A percentile compares a stretch with the other conserved stretches of the same genome.
Conservation (phyloP, 2,888 invertebrate genomes). For the Nomada flava region DNA sequence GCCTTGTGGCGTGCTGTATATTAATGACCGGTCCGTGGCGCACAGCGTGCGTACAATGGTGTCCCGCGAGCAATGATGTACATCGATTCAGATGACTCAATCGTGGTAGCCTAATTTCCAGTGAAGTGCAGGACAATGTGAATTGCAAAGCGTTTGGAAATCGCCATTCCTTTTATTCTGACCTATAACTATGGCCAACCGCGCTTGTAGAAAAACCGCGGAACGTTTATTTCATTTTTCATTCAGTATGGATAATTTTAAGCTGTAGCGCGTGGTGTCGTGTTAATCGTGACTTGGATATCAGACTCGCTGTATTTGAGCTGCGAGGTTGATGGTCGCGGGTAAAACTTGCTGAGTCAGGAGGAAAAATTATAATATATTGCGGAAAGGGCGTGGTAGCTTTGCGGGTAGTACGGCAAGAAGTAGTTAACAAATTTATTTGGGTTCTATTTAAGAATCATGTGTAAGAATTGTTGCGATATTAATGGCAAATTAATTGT, state of each 20-base stretch:
- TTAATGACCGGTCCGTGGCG: slow-evolving; percentile 64
- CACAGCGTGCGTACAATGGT: slow-evolving; percentile 67
- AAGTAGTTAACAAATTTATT: too few species aligned
- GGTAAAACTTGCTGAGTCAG: background rate
- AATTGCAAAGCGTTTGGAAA: slow-evolving; percentile 11
- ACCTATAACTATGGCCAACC: too few species aligned
- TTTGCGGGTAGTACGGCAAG: background rate
- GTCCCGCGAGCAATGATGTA: slow-evolving; percentile 70
- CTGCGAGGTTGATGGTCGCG: background rate
- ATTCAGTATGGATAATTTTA: background rate
- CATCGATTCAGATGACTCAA: slow-evolving; percentile 79
- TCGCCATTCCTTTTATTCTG: too few species aligned
- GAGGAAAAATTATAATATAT: background rate
- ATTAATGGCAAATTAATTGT: too few species aligned
- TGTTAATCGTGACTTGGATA: background rate
- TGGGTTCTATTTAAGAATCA: too few species aligned
- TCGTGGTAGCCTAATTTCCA: slow-evolving; percentile 68
- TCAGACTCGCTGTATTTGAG: background rate
- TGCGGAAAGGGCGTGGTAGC: background rate
- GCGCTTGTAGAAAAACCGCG: background rate
- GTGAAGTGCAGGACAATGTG: slow-evolving; percentile 14
- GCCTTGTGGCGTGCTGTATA: slow-evolving; percentile 67
- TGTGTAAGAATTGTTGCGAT: too few species aligned
- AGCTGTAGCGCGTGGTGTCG: background rate
- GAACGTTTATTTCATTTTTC: background rate